Evolutionary conservation across 1,140 invertebrate species (phyloP).

Genomic region (Diachasmimorpha longicaudata): DNA sequence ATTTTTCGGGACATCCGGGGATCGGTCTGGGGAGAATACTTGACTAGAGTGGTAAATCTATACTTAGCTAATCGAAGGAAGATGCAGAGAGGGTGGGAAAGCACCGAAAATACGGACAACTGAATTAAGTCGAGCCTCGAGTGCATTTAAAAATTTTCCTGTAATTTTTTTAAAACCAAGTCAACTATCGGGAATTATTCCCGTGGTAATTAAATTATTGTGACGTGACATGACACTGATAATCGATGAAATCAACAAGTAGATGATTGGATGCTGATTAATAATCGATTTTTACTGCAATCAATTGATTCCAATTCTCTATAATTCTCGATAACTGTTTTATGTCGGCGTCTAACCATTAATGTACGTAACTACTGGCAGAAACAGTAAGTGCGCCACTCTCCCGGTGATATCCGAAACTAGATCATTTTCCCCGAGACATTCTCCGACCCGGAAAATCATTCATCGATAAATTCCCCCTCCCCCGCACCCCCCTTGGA

Average conservation of each 20-base stretch:
- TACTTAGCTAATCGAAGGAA: constrained; percentile 54
- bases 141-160: background rate
- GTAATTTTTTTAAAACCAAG: background rate
- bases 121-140: background rate
- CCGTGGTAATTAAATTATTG: too few species aligned
- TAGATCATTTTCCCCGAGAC: background rate
- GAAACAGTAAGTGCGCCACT: constrained; percentile 47
- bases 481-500: too few species aligned
- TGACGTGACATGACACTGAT: too few species aligned
- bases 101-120: constrained; percentile 11
- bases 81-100: constrained; percentile 16
- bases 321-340: too few species aligned
- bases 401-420: constrained; percentile 52
- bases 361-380: background rate
- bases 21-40: background rate
- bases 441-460: background rate
- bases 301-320: too few species aligned
- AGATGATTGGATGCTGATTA: too few species aligned
- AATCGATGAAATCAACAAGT: too few species aligned
- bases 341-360: background rate
- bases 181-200: too few species aligned
- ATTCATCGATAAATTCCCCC: constrained; percentile 18
- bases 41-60: constrained; percentile 54
- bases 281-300: too few species aligned
- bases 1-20: background rate